phyloP scores from a whole-genome alignment of 2,888 invertebrate genomes.

The Nephrotoma flavescens region DNA sequence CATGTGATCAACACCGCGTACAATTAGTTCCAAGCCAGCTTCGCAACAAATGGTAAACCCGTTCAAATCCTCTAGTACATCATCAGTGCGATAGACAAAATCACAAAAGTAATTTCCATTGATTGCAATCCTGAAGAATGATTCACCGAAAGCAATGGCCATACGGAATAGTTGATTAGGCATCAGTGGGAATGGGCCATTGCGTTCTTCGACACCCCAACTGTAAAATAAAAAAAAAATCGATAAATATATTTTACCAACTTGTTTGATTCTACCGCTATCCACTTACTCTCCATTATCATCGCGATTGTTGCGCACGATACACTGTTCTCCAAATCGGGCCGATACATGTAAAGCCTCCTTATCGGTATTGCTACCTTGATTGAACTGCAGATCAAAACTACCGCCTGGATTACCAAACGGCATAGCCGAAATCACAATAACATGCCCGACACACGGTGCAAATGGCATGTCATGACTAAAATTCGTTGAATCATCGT shows the following conservation, averaged over 20 bases:
- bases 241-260: not conserved
- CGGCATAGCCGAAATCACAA: constrained; percentile 27
- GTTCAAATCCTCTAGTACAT: constrained; percentile 24
- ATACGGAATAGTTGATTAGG: constrained; percentile 30
- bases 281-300: not conserved
- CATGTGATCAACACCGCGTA: constrained; percentile 28
- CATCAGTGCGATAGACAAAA: constrained; percentile 24
- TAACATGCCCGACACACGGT: constrained; percentile 21
- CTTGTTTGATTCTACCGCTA: not conserved
- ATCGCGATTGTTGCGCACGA: not conserved
- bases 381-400: constrained; percentile 27
- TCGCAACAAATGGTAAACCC: constrained; percentile 26
- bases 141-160: constrained; percentile 28
- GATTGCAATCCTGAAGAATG: constrained; percentile 27
- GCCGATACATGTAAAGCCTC: not conserved
- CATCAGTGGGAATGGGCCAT: constrained; percentile 28
- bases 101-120: constrained; percentile 27
- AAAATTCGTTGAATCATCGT: constrained; percentile 20
- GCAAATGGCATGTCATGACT: constrained; percentile 30
- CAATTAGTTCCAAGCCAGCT: constrained; percentile 26
- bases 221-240: constrained; percentile 13
- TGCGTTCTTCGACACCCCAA: constrained; percentile 27
- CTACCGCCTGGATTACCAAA: constrained; percentile 28
- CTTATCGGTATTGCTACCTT: constrained; percentile 21
- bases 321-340: not conserved